Conservation (phyloP, 2,888 invertebrate species). For the Athalia circularis region DNA sequence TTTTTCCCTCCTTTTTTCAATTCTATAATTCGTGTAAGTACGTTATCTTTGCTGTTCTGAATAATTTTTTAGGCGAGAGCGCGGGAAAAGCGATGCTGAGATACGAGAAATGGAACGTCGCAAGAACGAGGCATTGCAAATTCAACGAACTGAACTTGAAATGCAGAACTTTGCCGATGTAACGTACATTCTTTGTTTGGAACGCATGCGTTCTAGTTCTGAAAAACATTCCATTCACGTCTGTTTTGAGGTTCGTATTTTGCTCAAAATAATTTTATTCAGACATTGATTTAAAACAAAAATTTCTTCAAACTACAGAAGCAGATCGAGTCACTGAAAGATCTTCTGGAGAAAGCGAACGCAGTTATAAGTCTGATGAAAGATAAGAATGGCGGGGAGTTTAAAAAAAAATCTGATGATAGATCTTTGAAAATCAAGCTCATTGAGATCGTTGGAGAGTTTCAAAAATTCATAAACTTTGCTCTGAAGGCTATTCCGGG, state of each 20-base stretch:
- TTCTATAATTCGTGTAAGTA: slow-evolving; percentile 2
- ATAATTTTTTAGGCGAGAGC: slow-evolving; percentile 54
- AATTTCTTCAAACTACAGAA: slow-evolving; percentile 50
- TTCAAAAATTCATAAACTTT: slow-evolving; percentile 76
- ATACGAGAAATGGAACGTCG: slow-evolving; percentile 53
- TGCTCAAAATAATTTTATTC: too few relatives aligned
- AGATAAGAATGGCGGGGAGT: slow-evolving; percentile 46
- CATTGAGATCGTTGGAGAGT: slow-evolving; percentile 71
- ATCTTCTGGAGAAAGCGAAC: slow-evolving; percentile 53
- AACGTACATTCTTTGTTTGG: slow-evolving; percentile 58
- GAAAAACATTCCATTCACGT: slow-evolving; percentile 56
- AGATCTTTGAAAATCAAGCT: slow-evolving; percentile 69
- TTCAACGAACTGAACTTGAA: slow-evolving; percentile 57
- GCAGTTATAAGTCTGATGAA: slow-evolving; percentile 48
- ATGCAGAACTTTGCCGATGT: slow-evolving; percentile 58
- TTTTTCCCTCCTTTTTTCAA: neutral
- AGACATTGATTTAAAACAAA: too few relatives aligned
- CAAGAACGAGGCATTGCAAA: slow-evolving; percentile 52
- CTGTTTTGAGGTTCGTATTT: slow-evolving; percentile 57
- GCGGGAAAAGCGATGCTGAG: slow-evolving; percentile 52
- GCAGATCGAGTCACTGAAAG: slow-evolving; percentile 56
- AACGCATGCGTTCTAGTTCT: slow-evolving; percentile 57
- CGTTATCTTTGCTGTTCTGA: slow-evolving; percentile 9
- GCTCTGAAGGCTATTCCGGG: slow-evolving; percentile 73
- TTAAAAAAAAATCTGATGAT: slow-evolving; percentile 38